phyloP scores from a whole-genome alignment of 2,797 vertebrate genomes.

The Darevskia mixta region DNA sequence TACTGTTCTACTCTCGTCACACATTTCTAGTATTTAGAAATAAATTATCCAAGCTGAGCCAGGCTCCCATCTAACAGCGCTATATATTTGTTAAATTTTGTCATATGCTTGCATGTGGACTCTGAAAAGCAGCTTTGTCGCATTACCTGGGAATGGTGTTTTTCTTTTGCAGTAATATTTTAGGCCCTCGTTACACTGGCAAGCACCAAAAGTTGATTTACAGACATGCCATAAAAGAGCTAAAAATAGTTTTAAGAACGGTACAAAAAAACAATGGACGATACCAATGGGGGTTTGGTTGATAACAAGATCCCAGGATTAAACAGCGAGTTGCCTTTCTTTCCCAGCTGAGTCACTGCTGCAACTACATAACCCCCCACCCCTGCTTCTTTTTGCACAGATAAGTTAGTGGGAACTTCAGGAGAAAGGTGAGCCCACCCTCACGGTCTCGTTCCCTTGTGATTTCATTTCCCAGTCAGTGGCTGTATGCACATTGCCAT shows the following conservation, averaged over 20 bases:
- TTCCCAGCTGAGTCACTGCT: neutral
- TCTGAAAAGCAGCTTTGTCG: neutral
- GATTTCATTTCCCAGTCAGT: neutral
- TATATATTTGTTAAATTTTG: neutral
- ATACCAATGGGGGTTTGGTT: neutral
- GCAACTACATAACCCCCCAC: neutral
- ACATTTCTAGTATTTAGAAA: neutral
- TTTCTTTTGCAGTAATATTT: neutral
- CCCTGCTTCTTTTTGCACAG: neutral
- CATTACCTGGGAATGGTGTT: neutral
- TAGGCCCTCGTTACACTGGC: neutral
- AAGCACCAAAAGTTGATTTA: neutral
- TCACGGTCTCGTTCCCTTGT: neutral
- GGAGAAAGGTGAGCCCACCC: too few relatives aligned
- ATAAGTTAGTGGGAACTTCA: neutral
- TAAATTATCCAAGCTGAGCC: neutral
- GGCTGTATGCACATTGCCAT: too few relatives aligned
- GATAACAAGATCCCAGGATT: neutral
- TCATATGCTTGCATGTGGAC: neutral
- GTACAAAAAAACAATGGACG: too few relatives aligned
- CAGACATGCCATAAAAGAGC: too few relatives aligned
- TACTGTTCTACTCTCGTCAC: neutral
- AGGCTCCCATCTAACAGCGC: neutral
- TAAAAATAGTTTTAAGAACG: neutral
- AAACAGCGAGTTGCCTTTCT: fast-evolving